A percentile compares a stretch with the other conserved stretches of the same genome.
Evolutionary conservation across 1,140 invertebrate species (phyloP).

Genomic region (Camponotus vicinus): DNA sequence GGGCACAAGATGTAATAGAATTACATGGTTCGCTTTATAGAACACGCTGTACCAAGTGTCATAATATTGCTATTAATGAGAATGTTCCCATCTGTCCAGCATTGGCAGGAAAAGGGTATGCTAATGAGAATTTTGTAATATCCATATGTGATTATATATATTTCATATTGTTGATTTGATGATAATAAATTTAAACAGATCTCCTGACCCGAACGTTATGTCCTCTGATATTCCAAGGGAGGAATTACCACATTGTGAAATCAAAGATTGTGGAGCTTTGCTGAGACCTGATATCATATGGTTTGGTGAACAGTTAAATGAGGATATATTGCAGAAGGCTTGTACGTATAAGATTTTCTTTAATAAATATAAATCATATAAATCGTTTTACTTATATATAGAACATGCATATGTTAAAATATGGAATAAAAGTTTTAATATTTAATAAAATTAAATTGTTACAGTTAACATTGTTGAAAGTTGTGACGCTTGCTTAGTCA

Average conservation of each 20-base stretch:
- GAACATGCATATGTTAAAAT: not conserved
- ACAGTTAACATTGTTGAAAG: slow-evolving; percentile 87
- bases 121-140: not conserved
- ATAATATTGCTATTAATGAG: slow-evolving; percentile 89
- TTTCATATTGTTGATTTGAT: not conserved
- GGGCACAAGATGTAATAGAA: slow-evolving; percentile 93
- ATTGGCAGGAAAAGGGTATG: slow-evolving; percentile 84
- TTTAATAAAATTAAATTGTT: not conserved
- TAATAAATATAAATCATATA: not conserved
- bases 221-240: slow-evolving; percentile 88
- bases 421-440: not conserved
- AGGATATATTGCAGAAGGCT: slow-evolving; percentile 88
- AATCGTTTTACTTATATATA: not conserved
- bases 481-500: slow-evolving; percentile 94
- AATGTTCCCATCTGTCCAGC: slow-evolving; percentile 94
- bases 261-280: slow-evolving; percentile 89
- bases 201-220: slow-evolving; percentile 79
- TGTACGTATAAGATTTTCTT: slow-evolving; percentile 83
- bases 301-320: slow-evolving; percentile 95
- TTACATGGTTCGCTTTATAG: slow-evolving; percentile 96
- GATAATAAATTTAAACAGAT: slow-evolving; percentile 69
- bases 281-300: slow-evolving; percentile 95
- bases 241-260: slow-evolving; percentile 91
- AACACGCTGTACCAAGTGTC: slow-evolving; percentile 94
- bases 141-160: not conserved